Conservation (phyloP, 2,888 invertebrate genomes). For the Bombyx huttoni region DNA sequence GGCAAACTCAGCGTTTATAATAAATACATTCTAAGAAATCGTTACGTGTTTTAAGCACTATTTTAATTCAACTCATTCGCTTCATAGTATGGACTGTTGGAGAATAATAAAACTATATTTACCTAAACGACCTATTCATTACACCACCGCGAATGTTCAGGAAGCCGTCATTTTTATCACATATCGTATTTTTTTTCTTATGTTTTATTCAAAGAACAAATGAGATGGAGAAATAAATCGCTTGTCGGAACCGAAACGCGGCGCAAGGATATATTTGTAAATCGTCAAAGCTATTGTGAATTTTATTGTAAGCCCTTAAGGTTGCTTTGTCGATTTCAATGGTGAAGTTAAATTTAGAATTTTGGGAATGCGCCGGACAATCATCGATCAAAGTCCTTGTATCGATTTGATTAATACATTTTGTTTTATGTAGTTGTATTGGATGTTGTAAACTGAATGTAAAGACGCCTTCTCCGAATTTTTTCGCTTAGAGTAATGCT, state of each 20-base stretch:
- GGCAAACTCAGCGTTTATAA: too few relatives aligned
- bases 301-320: not conserved
- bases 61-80: too few relatives aligned
- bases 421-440: not conserved
- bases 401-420: slow-evolving; percentile 1
- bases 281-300: not conserved
- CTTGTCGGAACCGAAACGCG: not conserved
- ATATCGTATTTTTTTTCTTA: slow-evolving; percentile 9
- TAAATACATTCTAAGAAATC: too few relatives aligned
- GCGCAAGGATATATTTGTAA: not conserved
- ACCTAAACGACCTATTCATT: not conserved
- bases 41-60: too few relatives aligned
- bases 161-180: slow-evolving; percentile 11
- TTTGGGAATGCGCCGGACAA: not conserved
- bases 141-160: not conserved
- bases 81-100: too few relatives aligned
- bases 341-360: not conserved
- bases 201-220: slow-evolving; percentile 15
- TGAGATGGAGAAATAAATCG: slow-evolving; percentile 11
- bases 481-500: too few relatives aligned
- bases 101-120: too few relatives aligned
- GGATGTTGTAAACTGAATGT: not conserved
- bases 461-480: not conserved
- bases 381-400: not conserved
- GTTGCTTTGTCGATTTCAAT: not conserved